Evolutionary conservation across 2,797 vertebrate species (phyloP), one percentile per base, ranked within the genome.

Genomic region (Xenopus petersii): DNA sequence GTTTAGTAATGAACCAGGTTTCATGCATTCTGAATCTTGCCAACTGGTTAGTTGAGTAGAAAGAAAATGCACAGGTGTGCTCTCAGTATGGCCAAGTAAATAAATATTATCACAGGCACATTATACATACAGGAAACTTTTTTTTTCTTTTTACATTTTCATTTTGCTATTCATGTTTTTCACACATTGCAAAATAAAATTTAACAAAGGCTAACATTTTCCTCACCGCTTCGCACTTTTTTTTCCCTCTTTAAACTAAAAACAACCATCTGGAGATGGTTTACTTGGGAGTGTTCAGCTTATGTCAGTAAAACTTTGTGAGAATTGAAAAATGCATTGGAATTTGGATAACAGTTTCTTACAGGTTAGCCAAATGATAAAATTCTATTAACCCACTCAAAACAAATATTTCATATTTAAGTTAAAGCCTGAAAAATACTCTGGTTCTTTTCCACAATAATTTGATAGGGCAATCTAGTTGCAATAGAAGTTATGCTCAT

Each of bases 211-310:
- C 16, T 58, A 56, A 11, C 9, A 69, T 26, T 36, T 56, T 16
- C 42, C 42, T 58, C 4, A 30, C 12, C 46, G 12, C 30, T 48
- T 70, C 60, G 70, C 54, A 75, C 67, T 70, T 64, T 26, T 21
- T 58, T 54, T n/a, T 47, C 26, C 5, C 16, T n/a, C 33, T 42
- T 69, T 60, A 33, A 67, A 47, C 30, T 67, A 49, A 68, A 74
- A 49, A 21, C 63, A 42, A 71, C 56, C 69, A 71, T 71, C 63
- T 71, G 56, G 63, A 67, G 12, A 71, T 51, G 21, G 68, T 74
- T 13, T 67, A 58, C n/a, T 47, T 65, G 16, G 5, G 21, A 16
- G 60, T 10, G 47, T 15, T 68, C 55, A 21, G 49, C 3, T 49
- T 36, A 68, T 49, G 24, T 62, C n/a, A 62, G 15, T 46, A 1